Evolutionary conservation across 2,113 vertebrate species (phyloP), one percentile per base, ranked within the genome.

Genomic region (Corvus cornix): DNA sequence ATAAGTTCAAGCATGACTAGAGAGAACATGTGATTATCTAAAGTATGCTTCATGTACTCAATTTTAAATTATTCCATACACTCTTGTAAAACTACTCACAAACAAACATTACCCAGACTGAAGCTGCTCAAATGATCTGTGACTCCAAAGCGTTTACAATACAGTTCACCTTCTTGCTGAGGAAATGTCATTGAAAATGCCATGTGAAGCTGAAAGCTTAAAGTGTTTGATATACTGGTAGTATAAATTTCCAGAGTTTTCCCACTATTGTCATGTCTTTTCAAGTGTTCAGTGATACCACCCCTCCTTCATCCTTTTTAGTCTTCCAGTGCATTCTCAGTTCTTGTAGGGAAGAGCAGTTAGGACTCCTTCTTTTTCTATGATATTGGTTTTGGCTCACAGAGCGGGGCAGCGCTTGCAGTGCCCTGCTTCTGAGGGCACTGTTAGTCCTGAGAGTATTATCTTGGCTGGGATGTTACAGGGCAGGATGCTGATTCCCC

Each of bases 131-230:
- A 87, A 90, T 49, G 59, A 60, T 51, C 67, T 85, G 11, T 76
- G 75, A 77, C 60, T 95, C 51, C 48, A 67, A 48, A 73, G 35
- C 21, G 70, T 74, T 95, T 92, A 84, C 16, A 44, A 26, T 30
- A 74, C 2, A 3, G 22, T 48, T 96, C 33, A 88, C 17, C 16
- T 20, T 95, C 51, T 72, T 81, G 51, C 27, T 3, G 5, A 63
- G 35, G 27, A 87, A 93, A 90, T 86, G 63, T 80, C 51, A 84
- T 63, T 74, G 70, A 88, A 88, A 94, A 96, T 84, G 52, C 20
- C 82, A 90, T 74, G 33, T 28, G 52, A 84, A 91, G 59, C 4
- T 63, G 23, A 79, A 87, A 67, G 23, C 30, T 82, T 91, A 55
- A 83, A 83, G 53, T 13, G 6, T 76, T 91, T 87, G 39, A 46